Evolutionary conservation across 2,797 vertebrate species (phyloP).

Genomic region (Ispidina lecontei): DNA sequence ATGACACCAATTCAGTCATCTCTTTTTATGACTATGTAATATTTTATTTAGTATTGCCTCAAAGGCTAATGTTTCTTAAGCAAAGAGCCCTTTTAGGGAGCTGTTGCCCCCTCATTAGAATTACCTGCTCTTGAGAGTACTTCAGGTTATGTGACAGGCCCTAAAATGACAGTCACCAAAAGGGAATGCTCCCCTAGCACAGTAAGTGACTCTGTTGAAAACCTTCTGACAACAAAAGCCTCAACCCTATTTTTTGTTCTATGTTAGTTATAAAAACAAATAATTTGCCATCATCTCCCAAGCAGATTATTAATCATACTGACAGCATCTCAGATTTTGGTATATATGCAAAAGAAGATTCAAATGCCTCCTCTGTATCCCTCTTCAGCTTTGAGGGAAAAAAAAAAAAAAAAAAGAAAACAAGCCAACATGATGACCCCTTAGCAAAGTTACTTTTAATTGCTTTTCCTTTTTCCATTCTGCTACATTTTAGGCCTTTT

Average conservation of each 20-base stretch:
- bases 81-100: neutral
- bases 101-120: neutral
- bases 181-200: neutral
- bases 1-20: neutral
- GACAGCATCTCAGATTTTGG: neutral
- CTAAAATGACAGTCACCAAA: neutral
- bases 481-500: neutral
- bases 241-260: rapidly evolving
- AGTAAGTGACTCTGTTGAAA: neutral
- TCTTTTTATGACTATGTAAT: neutral
- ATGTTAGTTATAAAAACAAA: neutral
- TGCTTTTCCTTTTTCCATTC: neutral
- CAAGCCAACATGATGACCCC: neutral
- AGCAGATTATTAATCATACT: neutral
- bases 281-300: neutral
- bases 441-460: neutral
- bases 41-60: neutral
- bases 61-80: neutral
- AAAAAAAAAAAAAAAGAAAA: rapidly evolving
- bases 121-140: neutral
- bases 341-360: neutral
- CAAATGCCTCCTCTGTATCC: neutral
- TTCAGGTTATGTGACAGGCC: neutral
- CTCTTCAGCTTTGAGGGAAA: neutral
- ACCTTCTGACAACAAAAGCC: neutral